Evolutionary conservation across 2,113 vertebrate species (phyloP).

Genomic region (Myiagra hebetior): DNA sequence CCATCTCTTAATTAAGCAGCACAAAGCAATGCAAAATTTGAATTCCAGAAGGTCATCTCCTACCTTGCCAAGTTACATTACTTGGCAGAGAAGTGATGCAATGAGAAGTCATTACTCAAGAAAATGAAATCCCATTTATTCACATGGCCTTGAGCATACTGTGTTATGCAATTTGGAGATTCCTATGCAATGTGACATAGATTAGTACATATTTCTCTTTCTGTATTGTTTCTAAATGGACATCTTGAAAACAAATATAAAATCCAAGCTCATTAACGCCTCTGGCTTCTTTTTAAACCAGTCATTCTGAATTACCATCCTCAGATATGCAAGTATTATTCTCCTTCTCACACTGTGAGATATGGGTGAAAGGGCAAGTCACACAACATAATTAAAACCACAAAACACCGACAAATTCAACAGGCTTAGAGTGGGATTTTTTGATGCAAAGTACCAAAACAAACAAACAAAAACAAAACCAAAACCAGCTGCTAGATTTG

Average conservation of each 20-base stretch:
- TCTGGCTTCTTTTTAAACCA: not conserved
- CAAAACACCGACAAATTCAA: not conserved
- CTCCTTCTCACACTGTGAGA: not conserved
- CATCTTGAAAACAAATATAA: not conserved
- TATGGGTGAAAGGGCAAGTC: not conserved
- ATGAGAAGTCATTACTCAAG: conserved; percentile 25
- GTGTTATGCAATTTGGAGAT: conserved; percentile 1
- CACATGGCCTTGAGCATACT: not conserved
- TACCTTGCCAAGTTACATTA: conserved; percentile 17
- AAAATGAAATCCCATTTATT: conserved; percentile 47
- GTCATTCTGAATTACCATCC: not conserved
- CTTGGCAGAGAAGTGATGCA: conserved; percentile 13
- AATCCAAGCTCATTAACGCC: not conserved
- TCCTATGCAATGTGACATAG: conserved; percentile 3
- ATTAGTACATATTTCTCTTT: not conserved
- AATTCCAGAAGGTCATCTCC: conserved; percentile 42
- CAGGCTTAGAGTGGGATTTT: not conserved
- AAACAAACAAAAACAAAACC: not conserved
- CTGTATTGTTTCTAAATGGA: not conserved
- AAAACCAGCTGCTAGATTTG: not conserved
- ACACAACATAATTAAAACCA: not conserved
- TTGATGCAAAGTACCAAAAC: not conserved
- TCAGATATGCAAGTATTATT: not conserved
- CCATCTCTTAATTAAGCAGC: not conserved
- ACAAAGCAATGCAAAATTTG: not conserved